Base-by-base conservation (phyloP, 1,140 invertebrate species). In the Drosophila nigrodunni region DNA sequence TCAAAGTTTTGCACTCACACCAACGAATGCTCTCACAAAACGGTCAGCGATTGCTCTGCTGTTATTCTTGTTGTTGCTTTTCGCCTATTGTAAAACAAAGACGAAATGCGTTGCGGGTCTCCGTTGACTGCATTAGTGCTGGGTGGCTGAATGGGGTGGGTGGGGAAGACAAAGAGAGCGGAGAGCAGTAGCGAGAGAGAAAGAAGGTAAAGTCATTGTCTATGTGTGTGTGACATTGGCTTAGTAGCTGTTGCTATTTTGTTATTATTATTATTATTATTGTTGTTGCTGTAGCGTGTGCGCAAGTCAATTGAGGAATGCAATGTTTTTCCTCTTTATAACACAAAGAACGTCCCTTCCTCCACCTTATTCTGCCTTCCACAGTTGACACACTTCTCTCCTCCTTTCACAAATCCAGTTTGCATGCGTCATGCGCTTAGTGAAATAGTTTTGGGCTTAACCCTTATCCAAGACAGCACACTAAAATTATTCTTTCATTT, bases 301-400 rank as follows among this genome's bases (percentile, higher is more conserved):
- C 73, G 68, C 79, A 79, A 77, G 73, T 72, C 83, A 88, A 86
- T 86, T 86, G 59, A 82, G 72, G 83, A 88, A 86, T 86, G 79
- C 79, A 82, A 69, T 64, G 67, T 54, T 60, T 64, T 54, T 34
- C 34, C 18, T 8, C 21, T 11, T 18, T 30, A 35, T 35, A 64
- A 49, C 43, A 57, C 58, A 67, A 54, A 69, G 35, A 9, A 65
- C 35, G 21, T 30, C 30, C 50, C 25, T n/a, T 7, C 7, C 2
- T 15, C 30, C n/a, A 21, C 11, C 25, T 30, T 6, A 30, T 30
- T 30, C 25, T 30, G 25, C 25, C 4, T 30, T 30, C 25, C 25
- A 5, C 3, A 30, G 25, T 30, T 30, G 25, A 30, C 25, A n/a
- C 11, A 7, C 21, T n/a, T 7, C 43, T 47, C 15, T 18, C 60